A percentile compares a stretch with the other conserved stretches of the same genome.
phyloP scores from a whole-genome alignment of 2,113 vertebrate species.

The Rhegmatorhina hoffmannsi region DNA sequence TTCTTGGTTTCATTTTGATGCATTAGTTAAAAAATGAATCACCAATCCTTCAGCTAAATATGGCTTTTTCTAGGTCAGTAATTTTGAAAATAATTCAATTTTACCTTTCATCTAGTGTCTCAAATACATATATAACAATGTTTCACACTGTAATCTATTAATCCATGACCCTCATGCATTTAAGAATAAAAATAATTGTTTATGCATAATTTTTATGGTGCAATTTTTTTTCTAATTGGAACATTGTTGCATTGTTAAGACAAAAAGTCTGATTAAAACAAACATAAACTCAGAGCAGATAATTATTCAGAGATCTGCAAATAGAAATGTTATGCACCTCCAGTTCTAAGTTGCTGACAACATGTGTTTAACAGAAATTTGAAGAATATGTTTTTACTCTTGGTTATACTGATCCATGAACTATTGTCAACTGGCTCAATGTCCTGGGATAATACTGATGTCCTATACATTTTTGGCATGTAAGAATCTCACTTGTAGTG shows the following conservation, averaged over 20 bases:
- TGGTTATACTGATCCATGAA: neutral
- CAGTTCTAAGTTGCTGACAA: neutral
- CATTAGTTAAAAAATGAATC: neutral
- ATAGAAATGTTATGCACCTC: neutral
- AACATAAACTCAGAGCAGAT: neutral
- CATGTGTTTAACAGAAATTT: neutral
- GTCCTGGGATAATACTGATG: neutral
- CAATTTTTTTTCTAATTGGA: neutral
- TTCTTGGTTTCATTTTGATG: neutral
- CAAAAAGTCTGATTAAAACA: neutral
- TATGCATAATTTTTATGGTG: neutral
- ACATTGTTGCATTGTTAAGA: neutral
- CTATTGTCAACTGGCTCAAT: neutral
- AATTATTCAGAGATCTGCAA: neutral
- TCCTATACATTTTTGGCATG: neutral
- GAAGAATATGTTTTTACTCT: neutral
- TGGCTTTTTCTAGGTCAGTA: neutral
- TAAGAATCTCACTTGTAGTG: constrained; percentile 2
- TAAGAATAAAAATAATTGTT: neutral
- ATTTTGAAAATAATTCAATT: neutral
- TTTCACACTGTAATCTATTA: neutral
- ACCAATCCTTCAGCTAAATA: neutral
- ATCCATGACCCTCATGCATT: neutral
- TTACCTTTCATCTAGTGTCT: neutral
- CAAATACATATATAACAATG: neutral